These are phyloP conservation scores for Sebastes schlegelii DNA, from an alignment of 2,113 vertebrate species.

Conservation along the genomic window DNA sequence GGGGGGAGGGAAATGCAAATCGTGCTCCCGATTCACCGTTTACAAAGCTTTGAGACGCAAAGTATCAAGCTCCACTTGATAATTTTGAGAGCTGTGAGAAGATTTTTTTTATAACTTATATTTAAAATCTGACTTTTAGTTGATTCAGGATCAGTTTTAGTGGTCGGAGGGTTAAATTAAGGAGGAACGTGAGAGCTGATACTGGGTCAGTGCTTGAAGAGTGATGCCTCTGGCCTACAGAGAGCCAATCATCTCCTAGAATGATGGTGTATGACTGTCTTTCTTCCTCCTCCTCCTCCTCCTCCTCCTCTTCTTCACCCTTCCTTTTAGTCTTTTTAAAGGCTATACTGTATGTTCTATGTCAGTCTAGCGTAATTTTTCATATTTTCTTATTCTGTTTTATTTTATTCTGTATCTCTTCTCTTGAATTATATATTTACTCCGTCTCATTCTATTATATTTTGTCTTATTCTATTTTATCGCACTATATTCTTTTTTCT, in stretches of 20 bases:
- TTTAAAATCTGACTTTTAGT: neutral
- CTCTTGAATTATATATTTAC: neutral
- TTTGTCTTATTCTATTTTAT: neutral
- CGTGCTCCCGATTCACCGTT: neutral
- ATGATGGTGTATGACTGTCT: conserved; percentile 3
- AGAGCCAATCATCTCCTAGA: conserved; percentile 45
- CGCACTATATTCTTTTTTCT: neutral
- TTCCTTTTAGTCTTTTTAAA: neutral
- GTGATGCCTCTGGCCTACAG: conserved; percentile 31
- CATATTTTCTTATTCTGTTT: neutral
- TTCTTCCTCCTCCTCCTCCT: neutral
- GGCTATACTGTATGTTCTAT: neutral
- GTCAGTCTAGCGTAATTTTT: neutral
- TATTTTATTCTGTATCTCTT: neutral
- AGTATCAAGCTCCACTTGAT: neutral
- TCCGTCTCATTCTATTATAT: neutral
- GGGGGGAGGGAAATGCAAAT: conserved; percentile 28
- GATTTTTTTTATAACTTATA: neutral
- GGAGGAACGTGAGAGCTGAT: conserved; percentile 34
- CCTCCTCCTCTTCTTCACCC: neutral
- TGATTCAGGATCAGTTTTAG: conserved; percentile 1
- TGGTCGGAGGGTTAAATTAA: conserved; percentile 18
- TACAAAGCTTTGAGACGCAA: conserved; percentile 10
- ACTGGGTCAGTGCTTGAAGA: conserved; percentile 43
- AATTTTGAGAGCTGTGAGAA: conserved; percentile 11